These are phyloP conservation scores for Hartigia nigra DNA, from an alignment of 2,888 invertebrate species.

Conservation along the genomic window DNA sequence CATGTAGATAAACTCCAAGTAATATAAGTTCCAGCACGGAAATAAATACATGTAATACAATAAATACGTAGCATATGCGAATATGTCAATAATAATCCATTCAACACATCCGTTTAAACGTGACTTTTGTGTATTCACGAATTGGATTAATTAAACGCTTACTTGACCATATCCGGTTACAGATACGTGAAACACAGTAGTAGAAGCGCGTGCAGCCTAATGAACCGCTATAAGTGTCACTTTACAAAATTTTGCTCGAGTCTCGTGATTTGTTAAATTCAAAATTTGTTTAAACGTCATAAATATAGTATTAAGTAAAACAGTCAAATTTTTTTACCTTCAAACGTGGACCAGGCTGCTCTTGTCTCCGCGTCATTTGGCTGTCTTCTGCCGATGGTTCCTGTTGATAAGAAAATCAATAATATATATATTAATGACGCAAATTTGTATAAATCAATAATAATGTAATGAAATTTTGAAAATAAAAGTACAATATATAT, in stretches of 20 bases:
- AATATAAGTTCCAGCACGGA: background rate
- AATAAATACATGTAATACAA: background rate
- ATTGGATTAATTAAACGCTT: background rate
- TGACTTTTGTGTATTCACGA: background rate
- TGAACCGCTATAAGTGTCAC: no score
- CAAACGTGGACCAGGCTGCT: background rate
- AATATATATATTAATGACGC: background rate
- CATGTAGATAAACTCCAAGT: no score
- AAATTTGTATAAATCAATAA: background rate
- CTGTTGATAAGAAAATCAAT: background rate
- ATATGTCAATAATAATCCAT: background rate
- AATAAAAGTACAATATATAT: background rate
- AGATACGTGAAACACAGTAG: background rate
- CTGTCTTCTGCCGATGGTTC: background rate
- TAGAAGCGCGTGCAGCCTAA: background rate
- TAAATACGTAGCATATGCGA: no score
- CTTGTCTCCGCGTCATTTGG: conserved; percentile 2
- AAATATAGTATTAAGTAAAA: background rate
- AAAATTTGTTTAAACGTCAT: background rate
- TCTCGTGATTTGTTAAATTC: background rate
- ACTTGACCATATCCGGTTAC: background rate
- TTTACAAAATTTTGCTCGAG: no score
- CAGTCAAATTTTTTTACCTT: background rate
- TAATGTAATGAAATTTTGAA: background rate
- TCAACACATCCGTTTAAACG: background rate